These are phyloP conservation scores for Zaprionus inermis DNA, from an alignment of 1,140 invertebrate genomes.

Conservation along the genomic window DNA sequence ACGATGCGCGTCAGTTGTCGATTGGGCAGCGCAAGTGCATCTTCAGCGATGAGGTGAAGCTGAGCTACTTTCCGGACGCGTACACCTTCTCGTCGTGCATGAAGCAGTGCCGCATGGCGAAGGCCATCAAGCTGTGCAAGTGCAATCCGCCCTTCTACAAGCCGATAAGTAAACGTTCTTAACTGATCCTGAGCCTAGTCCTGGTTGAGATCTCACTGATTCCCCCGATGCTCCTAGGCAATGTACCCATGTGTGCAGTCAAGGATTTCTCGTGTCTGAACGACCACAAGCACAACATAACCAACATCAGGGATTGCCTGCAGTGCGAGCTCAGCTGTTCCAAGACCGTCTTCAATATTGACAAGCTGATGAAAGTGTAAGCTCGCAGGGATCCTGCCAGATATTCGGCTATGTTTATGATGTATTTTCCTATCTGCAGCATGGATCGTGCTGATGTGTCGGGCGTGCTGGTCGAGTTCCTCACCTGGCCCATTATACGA, in stretches of 20 bases:
- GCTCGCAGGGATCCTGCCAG: too few species aligned
- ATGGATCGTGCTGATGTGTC: constrained; percentile 57
- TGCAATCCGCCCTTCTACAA: constrained; percentile 89
- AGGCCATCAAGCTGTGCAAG: constrained; percentile 86
- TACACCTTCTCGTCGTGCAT: constrained; percentile 90
- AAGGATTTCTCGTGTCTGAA: constrained; percentile 86
- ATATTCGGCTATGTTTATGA: not conserved
- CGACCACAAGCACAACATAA: constrained; percentile 85
- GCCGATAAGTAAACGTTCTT: constrained; percentile 79
- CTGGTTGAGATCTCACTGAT: not conserved
- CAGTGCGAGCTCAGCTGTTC: constrained; percentile 89
- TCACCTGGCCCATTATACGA: constrained; percentile 89
- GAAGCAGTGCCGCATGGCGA: constrained; percentile 88
- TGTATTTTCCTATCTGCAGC: constrained; percentile 16
- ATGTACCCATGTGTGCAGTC: constrained; percentile 85
- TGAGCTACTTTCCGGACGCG: constrained; percentile 85
- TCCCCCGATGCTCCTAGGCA: constrained; percentile 28
- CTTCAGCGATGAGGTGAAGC: constrained; percentile 87
- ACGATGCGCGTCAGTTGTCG: constrained; percentile 88
- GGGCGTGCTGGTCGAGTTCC: constrained; percentile 85
- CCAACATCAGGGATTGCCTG: constrained; percentile 86
- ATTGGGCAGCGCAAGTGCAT: constrained; percentile 88
- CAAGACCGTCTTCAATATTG: constrained; percentile 90
- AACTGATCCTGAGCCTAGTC: too few species aligned
- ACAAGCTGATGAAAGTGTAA: constrained; percentile 88